Conservation (phyloP, 2,797 vertebrate species). For the Sebastes itinus region DNA sequence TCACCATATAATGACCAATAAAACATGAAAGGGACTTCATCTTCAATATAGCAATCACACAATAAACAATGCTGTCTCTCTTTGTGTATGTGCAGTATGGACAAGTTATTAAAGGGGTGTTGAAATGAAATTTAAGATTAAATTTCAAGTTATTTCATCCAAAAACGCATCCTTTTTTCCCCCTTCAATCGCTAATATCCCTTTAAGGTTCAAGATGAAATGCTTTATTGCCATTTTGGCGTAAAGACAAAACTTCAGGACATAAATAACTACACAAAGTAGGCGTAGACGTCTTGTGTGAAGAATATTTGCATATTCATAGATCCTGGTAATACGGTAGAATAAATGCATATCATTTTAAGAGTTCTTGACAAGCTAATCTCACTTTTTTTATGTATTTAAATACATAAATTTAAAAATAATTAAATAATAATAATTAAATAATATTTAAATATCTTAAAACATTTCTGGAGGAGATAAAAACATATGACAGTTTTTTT, state of each 20-base stretch:
- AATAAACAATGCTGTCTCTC: neutral
- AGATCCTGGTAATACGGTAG: no score
- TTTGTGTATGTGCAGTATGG: neutral
- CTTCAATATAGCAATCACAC: neutral
- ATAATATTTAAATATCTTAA: neutral
- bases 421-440: no score
- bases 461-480: neutral
- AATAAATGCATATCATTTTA: fast-evolving
- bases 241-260: neutral
- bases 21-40: neutral
- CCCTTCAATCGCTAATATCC: neutral
- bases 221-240: no score
- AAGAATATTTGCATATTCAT: neutral
- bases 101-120: neutral
- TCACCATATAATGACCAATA: neutral
- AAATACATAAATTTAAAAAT: neutral
- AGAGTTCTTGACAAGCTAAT: no score
- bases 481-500: neutral
- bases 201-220: fast-evolving
- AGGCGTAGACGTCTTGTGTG: neutral
- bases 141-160: neutral
- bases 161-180: neutral
- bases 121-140: neutral
- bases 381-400: neutral
- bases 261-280: neutral